phyloP scores from a whole-genome alignment of 2,888 invertebrate genomes.

The Alsophila aescularia region DNA sequence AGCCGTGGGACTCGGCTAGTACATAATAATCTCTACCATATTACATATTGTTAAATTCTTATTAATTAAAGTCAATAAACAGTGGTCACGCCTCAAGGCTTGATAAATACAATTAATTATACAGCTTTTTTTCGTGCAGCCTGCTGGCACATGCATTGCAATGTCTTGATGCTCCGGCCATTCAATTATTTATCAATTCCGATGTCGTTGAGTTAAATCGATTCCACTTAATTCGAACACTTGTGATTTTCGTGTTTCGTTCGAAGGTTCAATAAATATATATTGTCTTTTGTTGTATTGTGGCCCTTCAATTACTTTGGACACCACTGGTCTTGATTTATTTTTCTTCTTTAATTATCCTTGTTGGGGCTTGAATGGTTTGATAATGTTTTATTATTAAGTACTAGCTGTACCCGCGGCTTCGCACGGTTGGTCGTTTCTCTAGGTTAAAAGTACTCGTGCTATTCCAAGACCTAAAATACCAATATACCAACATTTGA shows the following conservation, averaged over 20 bases:
- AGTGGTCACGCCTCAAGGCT: not conserved
- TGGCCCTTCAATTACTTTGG: not conserved
- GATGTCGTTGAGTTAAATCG: constrained; percentile 21
- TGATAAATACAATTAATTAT: not conserved
- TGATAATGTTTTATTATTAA: no score
- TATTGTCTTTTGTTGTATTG: not conserved
- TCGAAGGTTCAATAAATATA: constrained; percentile 2
- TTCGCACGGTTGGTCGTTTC: no score
- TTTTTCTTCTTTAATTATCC: not conserved
- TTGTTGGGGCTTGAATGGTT: not conserved
- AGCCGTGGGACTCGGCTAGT: no score
- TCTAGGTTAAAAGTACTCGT: no score
- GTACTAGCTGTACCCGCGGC: no score
- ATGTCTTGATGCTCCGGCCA: not conserved
- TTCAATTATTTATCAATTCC: constrained; percentile 17
- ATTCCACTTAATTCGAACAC: constrained; percentile 28
- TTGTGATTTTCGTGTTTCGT: constrained; percentile 7
- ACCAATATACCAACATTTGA: no score
- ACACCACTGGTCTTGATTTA: not conserved
- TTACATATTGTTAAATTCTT: not conserved
- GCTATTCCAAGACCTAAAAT: no score
- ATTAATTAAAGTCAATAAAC: not conserved
- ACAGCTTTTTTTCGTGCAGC: not conserved
- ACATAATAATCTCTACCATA: no score
- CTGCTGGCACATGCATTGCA: not conserved